Evolutionary conservation across 2,888 invertebrate species (phyloP).

Genomic region (Drosophila cognata): DNA sequence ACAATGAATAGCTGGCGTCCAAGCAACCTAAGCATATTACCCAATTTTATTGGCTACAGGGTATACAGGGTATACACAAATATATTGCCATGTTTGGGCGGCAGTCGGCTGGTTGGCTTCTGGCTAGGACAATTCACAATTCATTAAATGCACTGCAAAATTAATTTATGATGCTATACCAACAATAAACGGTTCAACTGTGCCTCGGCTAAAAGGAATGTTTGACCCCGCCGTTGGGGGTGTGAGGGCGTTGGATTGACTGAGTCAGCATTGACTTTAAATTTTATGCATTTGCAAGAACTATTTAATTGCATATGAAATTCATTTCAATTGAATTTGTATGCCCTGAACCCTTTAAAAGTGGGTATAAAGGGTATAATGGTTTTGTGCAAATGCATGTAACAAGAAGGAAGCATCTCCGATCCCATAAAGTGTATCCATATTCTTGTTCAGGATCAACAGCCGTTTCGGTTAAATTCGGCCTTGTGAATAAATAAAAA

Average conservation of each 20-base stretch:
- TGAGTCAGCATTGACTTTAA: constrained; percentile 59
- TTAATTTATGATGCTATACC: constrained; percentile 72
- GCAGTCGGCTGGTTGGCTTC: constrained; percentile 36
- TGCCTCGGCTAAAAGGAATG: neutral
- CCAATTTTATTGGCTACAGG: neutral
- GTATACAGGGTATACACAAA: constrained; percentile 11
- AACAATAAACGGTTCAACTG: constrained; percentile 64
- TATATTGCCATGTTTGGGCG: neutral
- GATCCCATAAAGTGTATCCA: no score
- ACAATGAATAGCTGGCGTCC: no score
- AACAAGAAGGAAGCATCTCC: no score
- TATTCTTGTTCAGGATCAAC: no score
- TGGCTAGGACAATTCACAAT: constrained; percentile 66
- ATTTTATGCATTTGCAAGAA: constrained; percentile 19
- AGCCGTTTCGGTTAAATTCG: no score
- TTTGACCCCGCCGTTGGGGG: neutral
- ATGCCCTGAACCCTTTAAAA: no score
- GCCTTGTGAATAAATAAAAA: no score
- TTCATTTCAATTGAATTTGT: constrained; percentile 68
- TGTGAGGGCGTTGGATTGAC: constrained; percentile 9
- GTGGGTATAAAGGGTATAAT: no score
- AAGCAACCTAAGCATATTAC: neutral
- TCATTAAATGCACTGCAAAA: constrained; percentile 78
- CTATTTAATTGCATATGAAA: constrained; percentile 73
- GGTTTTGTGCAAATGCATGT: no score